A percentile compares a stretch with the other conserved stretches of the same genome.
These are phyloP conservation scores for Thymelicus acteon DNA, from an alignment of 2,888 invertebrate genomes.

Conservation along the genomic window DNA sequence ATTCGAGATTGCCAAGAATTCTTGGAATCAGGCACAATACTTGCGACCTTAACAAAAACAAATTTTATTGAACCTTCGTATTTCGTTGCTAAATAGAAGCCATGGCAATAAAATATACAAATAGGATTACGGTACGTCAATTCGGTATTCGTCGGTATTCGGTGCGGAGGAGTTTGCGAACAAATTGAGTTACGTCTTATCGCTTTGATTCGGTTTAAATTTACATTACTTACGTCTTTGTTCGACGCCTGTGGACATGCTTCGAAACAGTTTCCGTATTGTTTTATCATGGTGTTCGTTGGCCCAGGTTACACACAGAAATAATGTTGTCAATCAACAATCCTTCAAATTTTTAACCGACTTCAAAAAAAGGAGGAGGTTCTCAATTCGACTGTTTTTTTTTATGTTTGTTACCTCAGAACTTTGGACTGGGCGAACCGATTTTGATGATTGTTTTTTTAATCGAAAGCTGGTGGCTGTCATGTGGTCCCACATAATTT, in stretches of 20 bases:
- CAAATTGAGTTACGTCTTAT: slow-evolving; percentile 24
- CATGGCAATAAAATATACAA: slow-evolving; percentile 12
- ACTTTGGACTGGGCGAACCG: too few species aligned
- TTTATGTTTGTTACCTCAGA: too few species aligned
- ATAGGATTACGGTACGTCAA: slow-evolving; percentile 14
- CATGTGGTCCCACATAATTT: too few species aligned
- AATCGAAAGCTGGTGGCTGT: too few species aligned
- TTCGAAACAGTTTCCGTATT: not conserved
- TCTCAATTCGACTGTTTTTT: too few species aligned
- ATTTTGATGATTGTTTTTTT: too few species aligned
- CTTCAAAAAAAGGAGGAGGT: too few species aligned
- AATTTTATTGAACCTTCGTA: not conserved
- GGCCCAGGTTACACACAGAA: too few species aligned
- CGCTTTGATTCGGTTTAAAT: slow-evolving; percentile 26
- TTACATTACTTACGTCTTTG: slow-evolving; percentile 26
- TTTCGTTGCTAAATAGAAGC: not conserved
- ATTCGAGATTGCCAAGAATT: not conserved
- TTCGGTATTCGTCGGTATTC: slow-evolving; percentile 23
- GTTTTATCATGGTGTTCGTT: not conserved
- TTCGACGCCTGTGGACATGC: not conserved
- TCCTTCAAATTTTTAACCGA: too few species aligned
- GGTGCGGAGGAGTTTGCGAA: slow-evolving; percentile 18
- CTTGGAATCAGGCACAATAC: too few species aligned
- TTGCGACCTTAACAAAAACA: not conserved
- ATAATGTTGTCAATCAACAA: too few species aligned